Evolutionary conservation across 2,888 invertebrate species (phyloP).

Genomic region (Harmothoe impar): DNA sequence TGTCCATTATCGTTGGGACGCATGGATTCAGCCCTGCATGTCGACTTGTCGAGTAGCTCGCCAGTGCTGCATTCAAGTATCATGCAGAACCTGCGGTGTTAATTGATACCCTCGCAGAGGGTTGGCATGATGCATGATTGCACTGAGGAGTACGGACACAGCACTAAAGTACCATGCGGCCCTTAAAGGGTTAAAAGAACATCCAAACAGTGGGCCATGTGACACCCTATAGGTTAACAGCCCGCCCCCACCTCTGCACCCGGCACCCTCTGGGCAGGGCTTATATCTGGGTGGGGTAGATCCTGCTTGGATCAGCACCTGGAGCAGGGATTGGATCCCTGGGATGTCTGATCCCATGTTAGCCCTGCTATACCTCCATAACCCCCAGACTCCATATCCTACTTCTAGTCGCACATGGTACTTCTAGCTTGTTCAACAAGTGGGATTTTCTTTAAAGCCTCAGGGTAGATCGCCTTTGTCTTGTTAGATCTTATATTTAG

Average conservation of each 20-base stretch:
- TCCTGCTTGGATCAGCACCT: conserved; percentile 4
- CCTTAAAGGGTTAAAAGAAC: conserved; percentile 23
- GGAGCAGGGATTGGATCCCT: background rate
- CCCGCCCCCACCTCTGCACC: background rate
- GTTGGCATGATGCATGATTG: no score
- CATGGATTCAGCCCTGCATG: no score
- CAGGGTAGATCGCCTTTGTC: background rate
- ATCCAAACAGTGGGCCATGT: background rate
- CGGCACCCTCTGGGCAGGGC: background rate
- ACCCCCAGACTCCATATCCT: no score
- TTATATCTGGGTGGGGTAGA: background rate
- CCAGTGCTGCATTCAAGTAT: no score
- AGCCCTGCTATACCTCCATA: no score
- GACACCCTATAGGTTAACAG: background rate
- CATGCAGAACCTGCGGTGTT: no score
- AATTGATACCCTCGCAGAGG: no score
- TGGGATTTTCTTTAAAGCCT: background rate
- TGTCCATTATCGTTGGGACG: no score
- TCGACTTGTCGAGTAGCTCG: no score
- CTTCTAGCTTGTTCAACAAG: background rate
- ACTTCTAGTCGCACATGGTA: no score
- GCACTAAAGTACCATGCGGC: no score
- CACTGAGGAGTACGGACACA: no score
- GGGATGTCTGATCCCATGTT: background rate
- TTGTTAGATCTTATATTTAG: background rate